Evolutionary conservation across 1,140 invertebrate genomes (phyloP).

Genomic region (Drosophila saltans): DNA sequence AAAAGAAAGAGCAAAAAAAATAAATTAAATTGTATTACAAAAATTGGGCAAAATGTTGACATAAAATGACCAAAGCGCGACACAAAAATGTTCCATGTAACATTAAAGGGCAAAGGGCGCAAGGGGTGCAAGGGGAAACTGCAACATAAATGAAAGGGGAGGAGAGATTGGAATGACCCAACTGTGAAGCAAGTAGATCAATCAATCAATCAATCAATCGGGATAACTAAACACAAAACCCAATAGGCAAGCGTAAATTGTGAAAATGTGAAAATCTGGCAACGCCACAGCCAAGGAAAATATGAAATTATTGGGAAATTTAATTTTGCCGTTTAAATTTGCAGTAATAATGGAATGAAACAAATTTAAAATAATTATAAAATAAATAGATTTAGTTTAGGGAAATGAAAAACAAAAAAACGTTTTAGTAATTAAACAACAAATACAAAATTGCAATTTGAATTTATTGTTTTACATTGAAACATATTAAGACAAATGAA

Average conservation of each 20-base stretch:
- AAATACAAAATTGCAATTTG: too few relatives aligned
- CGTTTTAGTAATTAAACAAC: too few relatives aligned
- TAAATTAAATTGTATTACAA: slow-evolving; percentile 29
- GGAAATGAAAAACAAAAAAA: too few relatives aligned
- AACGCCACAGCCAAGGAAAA: background rate
- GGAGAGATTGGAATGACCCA: background rate
- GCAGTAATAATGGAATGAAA: too few relatives aligned
- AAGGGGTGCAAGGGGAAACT: background rate
- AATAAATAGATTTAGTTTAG: too few relatives aligned
- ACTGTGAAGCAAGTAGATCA: background rate
- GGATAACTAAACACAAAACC: background rate
- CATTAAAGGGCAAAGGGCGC: too few relatives aligned
- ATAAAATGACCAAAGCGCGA: slow-evolving; percentile 7
- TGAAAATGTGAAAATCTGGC: background rate
- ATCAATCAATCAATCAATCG: slow-evolving; percentile 20
- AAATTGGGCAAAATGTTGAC: slow-evolving; percentile 29
- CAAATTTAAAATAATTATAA: too few relatives aligned
- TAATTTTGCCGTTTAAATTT: too few relatives aligned
- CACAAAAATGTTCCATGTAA: background rate
- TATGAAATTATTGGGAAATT: too few relatives aligned
- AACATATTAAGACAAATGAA: too few relatives aligned
- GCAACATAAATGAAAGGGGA: background rate
- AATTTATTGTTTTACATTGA: too few relatives aligned
- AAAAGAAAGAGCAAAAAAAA: slow-evolving; percentile 4
- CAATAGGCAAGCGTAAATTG: background rate